phyloP scores from a whole-genome alignment of 2,113 vertebrate genomes.

The Apodemus sylvaticus region DNA sequence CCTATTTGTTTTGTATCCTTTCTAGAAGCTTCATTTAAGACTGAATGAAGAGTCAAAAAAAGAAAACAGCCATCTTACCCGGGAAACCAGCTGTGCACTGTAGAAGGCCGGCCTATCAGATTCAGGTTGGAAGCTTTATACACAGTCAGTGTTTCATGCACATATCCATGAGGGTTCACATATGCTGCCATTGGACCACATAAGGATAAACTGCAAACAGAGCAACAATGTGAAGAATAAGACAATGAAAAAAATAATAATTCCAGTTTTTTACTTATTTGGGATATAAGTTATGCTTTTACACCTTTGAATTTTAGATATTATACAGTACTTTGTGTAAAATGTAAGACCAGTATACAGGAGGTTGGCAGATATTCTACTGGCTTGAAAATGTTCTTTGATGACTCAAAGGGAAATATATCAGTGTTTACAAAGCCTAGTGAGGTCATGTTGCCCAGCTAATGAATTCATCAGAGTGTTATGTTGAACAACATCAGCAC shows the following conservation, averaged over 20 bases:
- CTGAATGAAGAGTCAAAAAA: neutral
- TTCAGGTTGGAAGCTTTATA: conserved; percentile 96
- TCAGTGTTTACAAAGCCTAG: neutral
- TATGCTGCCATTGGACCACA: conserved; percentile 99
- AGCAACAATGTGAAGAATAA: neutral
- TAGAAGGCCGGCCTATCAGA: conserved; percentile 93
- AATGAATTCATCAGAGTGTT: neutral
- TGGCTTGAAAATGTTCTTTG: neutral
- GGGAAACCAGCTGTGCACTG: conserved; percentile 98
- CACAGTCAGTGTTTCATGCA: conserved; percentile 97
- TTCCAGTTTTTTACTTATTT: neutral
- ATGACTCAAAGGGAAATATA: neutral
- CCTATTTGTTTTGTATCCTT: neutral
- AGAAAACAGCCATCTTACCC: conserved; percentile 87
- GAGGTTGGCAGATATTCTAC: neutral
- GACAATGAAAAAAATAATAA: neutral
- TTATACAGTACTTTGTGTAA: neutral
- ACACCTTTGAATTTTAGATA: neutral
- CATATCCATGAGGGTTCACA: conserved; percentile 97
- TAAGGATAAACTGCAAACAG: conserved; percentile 91
- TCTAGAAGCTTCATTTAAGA: neutral
- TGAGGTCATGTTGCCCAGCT: neutral
- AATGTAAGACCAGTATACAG: neutral
- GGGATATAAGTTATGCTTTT: neutral
- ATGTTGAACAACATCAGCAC: too few relatives aligned